phyloP scores from a whole-genome alignment of 1,140 invertebrate species.

The Drosophila sp. region DNA sequence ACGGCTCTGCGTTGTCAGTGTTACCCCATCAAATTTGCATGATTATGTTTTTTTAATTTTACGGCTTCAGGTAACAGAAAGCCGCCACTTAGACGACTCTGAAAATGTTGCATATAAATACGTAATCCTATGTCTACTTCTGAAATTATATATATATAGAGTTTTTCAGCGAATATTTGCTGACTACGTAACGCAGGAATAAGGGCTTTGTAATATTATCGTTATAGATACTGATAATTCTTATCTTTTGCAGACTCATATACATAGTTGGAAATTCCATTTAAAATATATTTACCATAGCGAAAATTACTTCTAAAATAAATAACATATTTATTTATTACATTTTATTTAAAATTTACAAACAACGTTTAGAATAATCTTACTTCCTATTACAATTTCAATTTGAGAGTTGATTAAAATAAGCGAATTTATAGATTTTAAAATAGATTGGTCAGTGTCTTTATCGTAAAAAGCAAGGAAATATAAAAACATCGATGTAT shows the following conservation, averaged over 20 bases:
- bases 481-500: too few relatives aligned
- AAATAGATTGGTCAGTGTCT: too few relatives aligned
- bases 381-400: too few relatives aligned
- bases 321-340: too few relatives aligned
- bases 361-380: too few relatives aligned
- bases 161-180: too few relatives aligned
- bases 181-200: background rate
- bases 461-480: too few relatives aligned
- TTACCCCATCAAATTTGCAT: constrained; percentile 19
- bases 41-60: background rate
- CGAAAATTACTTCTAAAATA: too few relatives aligned
- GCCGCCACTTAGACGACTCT: constrained; percentile 24
- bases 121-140: constrained; percentile 6
- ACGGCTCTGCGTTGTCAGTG: constrained; percentile 10
- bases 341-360: too few relatives aligned
- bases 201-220: background rate
- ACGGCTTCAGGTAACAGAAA: constrained; percentile 29
- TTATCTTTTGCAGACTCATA: background rate
- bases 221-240: background rate
- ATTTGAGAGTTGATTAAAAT: too few relatives aligned
- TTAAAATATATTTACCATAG: background rate
- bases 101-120: constrained; percentile 5
- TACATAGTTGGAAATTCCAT: background rate
- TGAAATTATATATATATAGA: background rate
- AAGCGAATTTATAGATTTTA: too few relatives aligned